A percentile compares a stretch with the other conserved stretches of the same genome.
Conservation (phyloP, 2,888 invertebrate genomes). For the Hartigia nigra region DNA sequence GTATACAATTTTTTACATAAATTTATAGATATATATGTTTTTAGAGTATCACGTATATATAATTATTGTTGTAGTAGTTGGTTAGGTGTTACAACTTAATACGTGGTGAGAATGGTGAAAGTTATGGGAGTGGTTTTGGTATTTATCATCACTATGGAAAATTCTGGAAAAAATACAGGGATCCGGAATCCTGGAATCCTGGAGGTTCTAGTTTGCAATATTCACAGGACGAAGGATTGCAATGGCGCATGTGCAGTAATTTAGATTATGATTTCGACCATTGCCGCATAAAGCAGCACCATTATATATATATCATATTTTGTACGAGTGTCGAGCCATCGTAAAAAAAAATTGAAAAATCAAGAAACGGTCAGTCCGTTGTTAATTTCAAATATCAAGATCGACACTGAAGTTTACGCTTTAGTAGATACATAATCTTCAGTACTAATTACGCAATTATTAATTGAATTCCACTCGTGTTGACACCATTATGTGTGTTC, state of each 20-base stretch:
- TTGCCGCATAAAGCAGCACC: background rate
- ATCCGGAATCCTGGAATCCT: background rate
- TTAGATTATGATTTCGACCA: background rate
- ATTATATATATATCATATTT: background rate
- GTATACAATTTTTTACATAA: background rate
- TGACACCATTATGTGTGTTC: too few relatives aligned
- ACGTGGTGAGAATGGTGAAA: background rate
- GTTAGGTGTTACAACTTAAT: background rate
- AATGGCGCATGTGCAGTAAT: background rate
- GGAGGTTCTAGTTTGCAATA: background rate
- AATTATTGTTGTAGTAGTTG: background rate
- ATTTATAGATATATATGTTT: background rate
- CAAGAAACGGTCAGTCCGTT: background rate
- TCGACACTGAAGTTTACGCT: background rate
- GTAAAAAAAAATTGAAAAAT: background rate
- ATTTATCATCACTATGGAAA: background rate
- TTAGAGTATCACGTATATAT: background rate
- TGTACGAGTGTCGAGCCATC: background rate
- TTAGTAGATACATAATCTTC: background rate
- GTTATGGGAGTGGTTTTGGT: background rate
- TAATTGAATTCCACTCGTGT: too few relatives aligned
- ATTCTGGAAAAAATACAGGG: background rate
- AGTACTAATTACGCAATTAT: background rate
- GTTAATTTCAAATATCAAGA: background rate
- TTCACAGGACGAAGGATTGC: background rate